A percentile compares a stretch with the other conserved stretches of the same genome.
Evolutionary conservation across 2,888 invertebrate genomes (phyloP).

Genomic region (Ptychoptera albimana): DNA sequence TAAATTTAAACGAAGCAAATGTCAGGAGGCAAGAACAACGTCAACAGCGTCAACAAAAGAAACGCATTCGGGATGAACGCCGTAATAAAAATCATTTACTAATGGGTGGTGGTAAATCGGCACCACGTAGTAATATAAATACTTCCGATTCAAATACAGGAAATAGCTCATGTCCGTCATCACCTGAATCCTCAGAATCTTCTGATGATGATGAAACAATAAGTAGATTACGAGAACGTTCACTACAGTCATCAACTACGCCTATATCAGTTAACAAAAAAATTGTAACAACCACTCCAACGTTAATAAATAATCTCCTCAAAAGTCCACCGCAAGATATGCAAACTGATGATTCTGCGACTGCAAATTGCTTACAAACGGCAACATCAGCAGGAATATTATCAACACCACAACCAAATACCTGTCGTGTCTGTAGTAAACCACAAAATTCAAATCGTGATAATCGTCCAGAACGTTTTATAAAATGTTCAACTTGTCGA

Average conservation of each 20-base stretch:
- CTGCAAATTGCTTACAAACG: too few relatives aligned
- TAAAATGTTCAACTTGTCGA: slow-evolving; percentile 40
- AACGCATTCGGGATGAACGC: too few relatives aligned
- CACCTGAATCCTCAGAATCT: slow-evolving; percentile 6
- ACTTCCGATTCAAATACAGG: neutral
- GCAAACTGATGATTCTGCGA: slow-evolving; percentile 35
- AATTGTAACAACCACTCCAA: slow-evolving; percentile 33
- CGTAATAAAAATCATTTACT: too few relatives aligned
- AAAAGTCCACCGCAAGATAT: slow-evolving; percentile 12
- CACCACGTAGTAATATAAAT: too few relatives aligned
- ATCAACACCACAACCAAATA: slow-evolving; percentile 5
- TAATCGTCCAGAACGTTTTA: slow-evolving; percentile 42
- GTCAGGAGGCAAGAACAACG: too few relatives aligned
- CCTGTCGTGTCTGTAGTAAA: slow-evolving; percentile 42
- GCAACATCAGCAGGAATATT: too few relatives aligned
- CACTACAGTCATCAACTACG: neutral
- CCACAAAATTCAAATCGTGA: slow-evolving; percentile 40
- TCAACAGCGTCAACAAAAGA: too few relatives aligned
- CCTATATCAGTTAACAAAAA: slow-evolving; percentile 16
- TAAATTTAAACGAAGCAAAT: too few relatives aligned
- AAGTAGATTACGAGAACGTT: slow-evolving; percentile 21
- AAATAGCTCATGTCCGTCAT: neutral
- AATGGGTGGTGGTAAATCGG: too few relatives aligned
- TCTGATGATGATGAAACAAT: slow-evolving; percentile 21
- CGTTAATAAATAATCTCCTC: slow-evolving; percentile 28